phyloP scores from a whole-genome alignment of 2,888 invertebrate species.

The Lacanobia wlatinum region DNA sequence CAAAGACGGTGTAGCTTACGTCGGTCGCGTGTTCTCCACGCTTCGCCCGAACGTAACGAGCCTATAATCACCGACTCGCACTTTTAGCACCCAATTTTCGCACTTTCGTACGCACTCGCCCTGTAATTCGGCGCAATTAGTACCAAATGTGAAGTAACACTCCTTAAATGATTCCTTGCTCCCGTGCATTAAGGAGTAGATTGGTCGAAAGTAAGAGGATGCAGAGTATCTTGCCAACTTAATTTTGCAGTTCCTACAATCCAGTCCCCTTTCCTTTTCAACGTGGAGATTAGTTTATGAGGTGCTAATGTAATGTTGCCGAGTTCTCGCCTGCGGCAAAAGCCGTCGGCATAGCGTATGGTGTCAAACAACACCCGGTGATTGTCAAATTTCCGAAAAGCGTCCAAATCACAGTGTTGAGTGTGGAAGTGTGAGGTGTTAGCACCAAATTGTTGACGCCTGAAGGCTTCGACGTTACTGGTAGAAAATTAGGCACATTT shows the following conservation, averaged over 20 bases:
- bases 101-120: slow-evolving; percentile 77
- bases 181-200: slow-evolving; percentile 55
- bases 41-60: slow-evolving; percentile 61
- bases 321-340: slow-evolving; percentile 28
- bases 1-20: slow-evolving; percentile 60
- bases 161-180: slow-evolving; percentile 64
- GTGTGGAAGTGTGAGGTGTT: slow-evolving; percentile 52
- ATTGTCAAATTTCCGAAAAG: slow-evolving; percentile 64
- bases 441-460: slow-evolving; percentile 51
- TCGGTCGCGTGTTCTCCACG: slow-evolving; percentile 68
- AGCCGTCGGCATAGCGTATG: slow-evolving; percentile 54
- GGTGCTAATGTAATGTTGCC: slow-evolving; percentile 33
- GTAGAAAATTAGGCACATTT: slow-evolving; percentile 39
- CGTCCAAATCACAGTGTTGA: slow-evolving; percentile 56
- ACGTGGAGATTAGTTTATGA: slow-evolving; percentile 10
- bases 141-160: slow-evolving; percentile 67
- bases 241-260: slow-evolving; percentile 32
- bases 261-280: neutral
- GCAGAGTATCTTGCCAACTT: slow-evolving; percentile 43
- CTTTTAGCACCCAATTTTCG: slow-evolving; percentile 87
- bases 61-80: slow-evolving; percentile 66
- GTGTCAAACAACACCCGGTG: slow-evolving; percentile 54
- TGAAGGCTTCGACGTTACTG: slow-evolving; percentile 40
- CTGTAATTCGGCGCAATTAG: slow-evolving; percentile 84
- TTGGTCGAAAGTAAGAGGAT: slow-evolving; percentile 57